Percentiles rank a stretch among this genome's conserved stretches.
These are phyloP conservation scores for Dendronephthya gigantea DNA, from an alignment of 64 coral and sea anemone species.

Conservation along the genomic window DNA sequence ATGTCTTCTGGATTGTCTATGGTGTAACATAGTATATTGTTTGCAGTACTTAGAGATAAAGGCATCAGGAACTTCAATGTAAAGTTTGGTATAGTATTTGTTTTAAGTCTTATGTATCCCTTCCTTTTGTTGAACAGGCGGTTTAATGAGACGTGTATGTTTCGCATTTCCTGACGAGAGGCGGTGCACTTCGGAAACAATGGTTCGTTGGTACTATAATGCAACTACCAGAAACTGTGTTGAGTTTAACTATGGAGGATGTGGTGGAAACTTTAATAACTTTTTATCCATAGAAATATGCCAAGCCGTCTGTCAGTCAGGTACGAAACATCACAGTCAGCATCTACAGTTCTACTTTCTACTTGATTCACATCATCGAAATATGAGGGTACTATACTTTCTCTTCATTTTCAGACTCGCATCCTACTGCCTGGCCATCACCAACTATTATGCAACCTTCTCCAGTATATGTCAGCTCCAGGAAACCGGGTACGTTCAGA, in stretches of 20 bases:
- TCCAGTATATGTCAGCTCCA: neutral
- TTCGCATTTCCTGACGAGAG: neutral
- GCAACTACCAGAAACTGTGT: neutral
- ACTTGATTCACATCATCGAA: too few relatives aligned
- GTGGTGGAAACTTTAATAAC: neutral
- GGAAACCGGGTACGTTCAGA: neutral
- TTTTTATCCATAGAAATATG: neutral
- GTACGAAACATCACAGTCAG: neutral
- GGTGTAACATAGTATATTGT: too few relatives aligned
- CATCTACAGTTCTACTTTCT: too few relatives aligned
- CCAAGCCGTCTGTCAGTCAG: conserved; percentile 2
- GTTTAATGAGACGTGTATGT: conserved; percentile 2
- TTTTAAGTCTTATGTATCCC: too few relatives aligned
- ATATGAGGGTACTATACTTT: too few relatives aligned
- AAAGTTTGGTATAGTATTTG: too few relatives aligned
- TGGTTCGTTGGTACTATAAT: neutral
- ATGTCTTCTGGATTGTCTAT: too few relatives aligned
- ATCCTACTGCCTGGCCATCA: neutral
- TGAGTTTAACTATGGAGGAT: neutral
- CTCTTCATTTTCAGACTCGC: neutral
- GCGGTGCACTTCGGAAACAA: neutral
- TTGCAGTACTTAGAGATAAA: too few relatives aligned
- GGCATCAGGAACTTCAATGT: too few relatives aligned
- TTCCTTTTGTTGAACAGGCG: neutral
- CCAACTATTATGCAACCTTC: neutral